Percentiles rank a stretch among this genome's conserved stretches.
Conservation (phyloP, 2,888 invertebrate genomes). For the Epinotia demarniana region DNA sequence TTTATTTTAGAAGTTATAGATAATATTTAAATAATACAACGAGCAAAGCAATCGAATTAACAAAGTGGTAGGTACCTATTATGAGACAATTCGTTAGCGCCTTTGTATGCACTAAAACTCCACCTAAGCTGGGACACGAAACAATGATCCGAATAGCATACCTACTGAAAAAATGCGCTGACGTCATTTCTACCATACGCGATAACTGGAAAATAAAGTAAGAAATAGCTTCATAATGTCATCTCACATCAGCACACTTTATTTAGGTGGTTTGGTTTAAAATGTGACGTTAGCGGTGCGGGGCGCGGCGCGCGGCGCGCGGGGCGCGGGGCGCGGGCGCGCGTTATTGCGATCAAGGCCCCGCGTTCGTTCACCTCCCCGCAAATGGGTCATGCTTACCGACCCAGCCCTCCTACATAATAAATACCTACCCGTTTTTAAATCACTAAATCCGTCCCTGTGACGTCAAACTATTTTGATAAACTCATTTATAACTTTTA, state of each 20-base stretch:
- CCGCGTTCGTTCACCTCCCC: constrained; percentile 80
- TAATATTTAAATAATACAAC: no score
- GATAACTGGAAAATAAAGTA: not conserved
- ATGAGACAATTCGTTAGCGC: no score
- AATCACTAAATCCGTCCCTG: constrained; percentile 77
- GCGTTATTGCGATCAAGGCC: constrained; percentile 84
- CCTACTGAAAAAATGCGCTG: not conserved
- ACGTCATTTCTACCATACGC: not conserved
- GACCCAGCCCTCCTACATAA: constrained; percentile 70
- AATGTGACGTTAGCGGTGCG: constrained; percentile 60
- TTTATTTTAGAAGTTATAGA: no score
- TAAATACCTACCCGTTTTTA: constrained; percentile 80
- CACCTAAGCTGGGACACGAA: not conserved
- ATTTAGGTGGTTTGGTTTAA: constrained; percentile 44
- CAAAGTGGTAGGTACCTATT: no score
- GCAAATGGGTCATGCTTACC: constrained; percentile 80
- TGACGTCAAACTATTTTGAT: constrained; percentile 70
- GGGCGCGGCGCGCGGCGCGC: constrained; percentile 47
- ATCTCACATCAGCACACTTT: constrained; percentile 27
- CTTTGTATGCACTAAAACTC: no score
- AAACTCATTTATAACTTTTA: constrained; percentile 34
- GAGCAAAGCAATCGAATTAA: no score
- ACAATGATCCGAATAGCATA: not conserved
- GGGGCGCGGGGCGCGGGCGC: constrained; percentile 57
- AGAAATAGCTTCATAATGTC: constrained; percentile 17